Conservation (phyloP, 1,140 invertebrate genomes). For the Delia radicum region DNA sequence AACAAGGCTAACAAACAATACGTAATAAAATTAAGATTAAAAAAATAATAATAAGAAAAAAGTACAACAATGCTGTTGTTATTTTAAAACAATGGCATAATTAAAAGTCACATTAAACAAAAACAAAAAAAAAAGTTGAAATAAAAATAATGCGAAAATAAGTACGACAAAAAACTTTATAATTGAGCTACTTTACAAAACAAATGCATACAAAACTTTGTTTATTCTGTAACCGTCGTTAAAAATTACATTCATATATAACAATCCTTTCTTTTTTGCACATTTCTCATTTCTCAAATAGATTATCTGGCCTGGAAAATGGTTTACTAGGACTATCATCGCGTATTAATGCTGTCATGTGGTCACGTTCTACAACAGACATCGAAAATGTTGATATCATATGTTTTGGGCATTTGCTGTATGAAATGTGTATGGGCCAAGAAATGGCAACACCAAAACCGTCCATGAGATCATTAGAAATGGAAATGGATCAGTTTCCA, state of each 20-base stretch:
- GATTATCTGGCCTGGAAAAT: constrained; percentile 81
- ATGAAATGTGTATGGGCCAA: constrained; percentile 87
- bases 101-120: not conserved
- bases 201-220: not conserved
- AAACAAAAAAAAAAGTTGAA: not conserved
- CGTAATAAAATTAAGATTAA: not conserved
- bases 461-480: constrained; percentile 67
- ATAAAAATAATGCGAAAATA: not conserved
- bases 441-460: constrained; percentile 75
- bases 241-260: no score
- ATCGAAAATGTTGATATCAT: constrained; percentile 68
- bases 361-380: constrained; percentile 60
- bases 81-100: not conserved
- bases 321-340: constrained; percentile 77
- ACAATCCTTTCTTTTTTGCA: not conserved
- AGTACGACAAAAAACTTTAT: not conserved
- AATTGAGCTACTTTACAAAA: not conserved
- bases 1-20: not conserved
- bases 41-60: not conserved
- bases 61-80: not conserved
- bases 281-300: constrained; percentile 38
- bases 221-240: no score
- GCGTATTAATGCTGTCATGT: constrained; percentile 60
- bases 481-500: constrained; percentile 73
- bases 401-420: constrained; percentile 80